Evolutionary conservation across 1,140 invertebrate species (phyloP), one percentile per base, ranked within the genome.

Genomic region (Phenacoccus solenopsis): DNA sequence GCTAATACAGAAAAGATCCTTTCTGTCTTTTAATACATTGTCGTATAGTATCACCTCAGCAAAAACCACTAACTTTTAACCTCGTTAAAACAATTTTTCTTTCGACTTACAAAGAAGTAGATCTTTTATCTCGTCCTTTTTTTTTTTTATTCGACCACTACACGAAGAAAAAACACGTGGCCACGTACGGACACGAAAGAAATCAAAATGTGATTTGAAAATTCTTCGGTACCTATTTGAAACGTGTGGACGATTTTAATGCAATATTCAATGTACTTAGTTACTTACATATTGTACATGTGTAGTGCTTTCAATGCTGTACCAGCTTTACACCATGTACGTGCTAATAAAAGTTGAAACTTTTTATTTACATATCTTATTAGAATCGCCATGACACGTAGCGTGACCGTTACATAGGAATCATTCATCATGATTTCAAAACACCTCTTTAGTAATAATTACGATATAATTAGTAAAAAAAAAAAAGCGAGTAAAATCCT

Each of bases 71-170:
- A 64, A 64, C 59, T 64, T 64, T 64, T 64, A 64, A 64, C 59
- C 25, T 24, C 21, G 59, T 64, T 64, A 64, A 64, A 64, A 64
- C 59, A 64, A 64, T 64, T 64, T 64, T 64, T 64, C 59, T 64
- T 64, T 25, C 20, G 10, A 16, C 25, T 64, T 25, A 4, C 59
- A 64, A 64, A 64, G 59, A 64, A 27, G 22, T 3, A 64, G 10
- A 64, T 24, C 59, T 64, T 64, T 64, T 20, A 64, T 64, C 59
- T 64, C 25, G 25, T 64, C 13, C 30, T 49, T 49, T 49, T 16
- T 49, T 49, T 49, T 49, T 32, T 32, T 32, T 32, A 32, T 32
- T 32, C 30, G 13, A 49, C 38, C 20, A 49, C 38, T 16, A 16
- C 38, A 49, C 3, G 38, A 49, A n/a, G 3, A n/a, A 49, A 49